These are phyloP conservation scores for Agapornis canus DNA, from an alignment of 2,797 vertebrate species.

Conservation along the genomic window DNA sequence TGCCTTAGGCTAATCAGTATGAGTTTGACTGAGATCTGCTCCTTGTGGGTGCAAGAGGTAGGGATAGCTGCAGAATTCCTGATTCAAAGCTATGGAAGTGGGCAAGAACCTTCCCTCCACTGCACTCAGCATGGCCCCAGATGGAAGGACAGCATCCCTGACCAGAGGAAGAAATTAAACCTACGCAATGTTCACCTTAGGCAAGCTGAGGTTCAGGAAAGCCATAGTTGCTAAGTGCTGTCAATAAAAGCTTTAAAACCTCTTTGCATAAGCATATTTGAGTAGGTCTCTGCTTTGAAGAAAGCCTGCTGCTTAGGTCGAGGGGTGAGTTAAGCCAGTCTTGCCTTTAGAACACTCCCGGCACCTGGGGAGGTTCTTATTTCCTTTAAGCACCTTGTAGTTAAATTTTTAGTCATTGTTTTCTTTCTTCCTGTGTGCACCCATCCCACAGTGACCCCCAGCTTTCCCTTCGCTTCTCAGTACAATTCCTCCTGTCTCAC, in stretches of 20 bases:
- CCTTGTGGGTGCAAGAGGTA: conserved; percentile 15
- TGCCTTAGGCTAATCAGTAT: neutral
- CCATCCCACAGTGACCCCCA: conserved; percentile 33
- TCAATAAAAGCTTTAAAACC: conserved; percentile 64
- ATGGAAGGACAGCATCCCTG: neutral
- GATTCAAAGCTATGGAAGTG: neutral
- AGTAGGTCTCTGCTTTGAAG: conserved; percentile 51
- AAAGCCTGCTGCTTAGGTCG: conserved; percentile 58
- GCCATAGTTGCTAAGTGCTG: conserved; percentile 50
- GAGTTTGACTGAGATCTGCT: conserved; percentile 19
- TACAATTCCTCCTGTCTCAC: conserved; percentile 32
- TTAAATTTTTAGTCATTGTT: conserved; percentile 63
- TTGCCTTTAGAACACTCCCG: conserved; percentile 33
- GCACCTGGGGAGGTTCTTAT: conserved; percentile 56
- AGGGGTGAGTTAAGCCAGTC: conserved; percentile 57
- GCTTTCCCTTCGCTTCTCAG: conserved; percentile 11
- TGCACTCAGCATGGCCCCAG: neutral
- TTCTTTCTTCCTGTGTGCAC: neutral
- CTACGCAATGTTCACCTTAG: neutral
- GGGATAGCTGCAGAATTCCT: neutral
- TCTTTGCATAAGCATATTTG: conserved; percentile 58
- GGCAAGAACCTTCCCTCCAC: neutral
- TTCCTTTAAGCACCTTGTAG: conserved; percentile 52
- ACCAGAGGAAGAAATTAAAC: conserved; percentile 13
- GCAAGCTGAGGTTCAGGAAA: conserved; percentile 35